Evolutionary conservation across 2,888 invertebrate genomes (phyloP).

Genomic region (Sylvicola fuscatus): DNA sequence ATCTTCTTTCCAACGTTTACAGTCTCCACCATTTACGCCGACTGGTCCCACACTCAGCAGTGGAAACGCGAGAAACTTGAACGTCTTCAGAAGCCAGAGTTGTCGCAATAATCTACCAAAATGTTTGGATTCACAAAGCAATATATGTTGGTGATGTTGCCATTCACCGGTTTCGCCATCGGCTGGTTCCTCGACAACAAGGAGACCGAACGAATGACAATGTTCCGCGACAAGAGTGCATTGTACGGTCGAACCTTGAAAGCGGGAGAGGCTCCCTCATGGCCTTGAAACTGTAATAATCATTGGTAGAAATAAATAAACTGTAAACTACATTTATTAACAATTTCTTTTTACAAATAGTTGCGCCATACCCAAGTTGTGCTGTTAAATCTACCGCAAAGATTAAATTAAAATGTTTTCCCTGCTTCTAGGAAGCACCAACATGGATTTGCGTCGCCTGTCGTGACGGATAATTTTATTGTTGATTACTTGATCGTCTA

Average conservation of each 20-base stretch:
- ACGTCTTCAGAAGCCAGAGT: conserved; percentile 10
- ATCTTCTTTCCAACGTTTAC: conserved; percentile 43
- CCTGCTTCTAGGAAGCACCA: too few relatives aligned
- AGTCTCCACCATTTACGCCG: conserved; percentile 39
- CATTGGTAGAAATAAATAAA: background rate
- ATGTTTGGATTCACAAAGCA: conserved; percentile 34
- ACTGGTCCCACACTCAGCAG: conserved; percentile 47
- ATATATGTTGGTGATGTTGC: conserved; percentile 29
- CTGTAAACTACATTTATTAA: too few relatives aligned
- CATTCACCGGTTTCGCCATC: conserved; percentile 33
- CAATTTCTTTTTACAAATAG: too few relatives aligned
- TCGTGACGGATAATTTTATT: too few relatives aligned
- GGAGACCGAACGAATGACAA: conserved; percentile 49
- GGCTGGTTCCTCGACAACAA: conserved; percentile 43
- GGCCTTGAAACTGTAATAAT: conserved; percentile 31
- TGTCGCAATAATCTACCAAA: conserved; percentile 14
- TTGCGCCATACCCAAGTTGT: too few relatives aligned
- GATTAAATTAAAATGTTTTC: too few relatives aligned
- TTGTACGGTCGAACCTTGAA: conserved; percentile 46
- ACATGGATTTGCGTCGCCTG: too few relatives aligned
- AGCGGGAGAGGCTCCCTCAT: conserved; percentile 47
- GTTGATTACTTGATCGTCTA: too few relatives aligned
- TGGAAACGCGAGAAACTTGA: conserved; percentile 49
- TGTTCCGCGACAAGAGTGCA: conserved; percentile 60
- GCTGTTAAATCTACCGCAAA: too few relatives aligned